These are phyloP conservation scores for Hemaris fuciformis DNA, from an alignment of 2,888 invertebrate genomes.

Conservation along the genomic window DNA sequence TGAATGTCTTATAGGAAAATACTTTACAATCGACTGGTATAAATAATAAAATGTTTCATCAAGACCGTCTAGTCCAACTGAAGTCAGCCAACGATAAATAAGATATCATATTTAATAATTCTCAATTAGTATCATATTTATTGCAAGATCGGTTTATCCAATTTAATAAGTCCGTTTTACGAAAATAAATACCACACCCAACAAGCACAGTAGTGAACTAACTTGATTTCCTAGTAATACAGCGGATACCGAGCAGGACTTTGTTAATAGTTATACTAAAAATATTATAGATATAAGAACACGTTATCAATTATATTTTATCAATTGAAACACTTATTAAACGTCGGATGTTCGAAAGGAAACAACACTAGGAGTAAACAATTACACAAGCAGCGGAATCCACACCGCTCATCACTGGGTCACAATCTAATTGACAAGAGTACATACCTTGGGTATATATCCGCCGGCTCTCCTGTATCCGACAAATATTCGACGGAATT, in stretches of 20 bases:
- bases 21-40: too few species aligned
- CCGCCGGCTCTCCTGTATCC: background rate
- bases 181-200: constrained; percentile 5
- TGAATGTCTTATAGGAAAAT: too few species aligned
- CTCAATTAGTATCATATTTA: background rate
- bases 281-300: background rate
- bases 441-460: background rate
- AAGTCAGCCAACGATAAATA: too few species aligned
- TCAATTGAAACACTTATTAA: too few species aligned
- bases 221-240: constrained; percentile 4
- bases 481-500: constrained; percentile 18
- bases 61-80: too few species aligned
- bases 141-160: background rate
- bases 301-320: background rate
- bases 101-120: background rate
- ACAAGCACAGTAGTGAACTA: background rate
- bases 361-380: background rate
- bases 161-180: background rate
- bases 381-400: background rate
- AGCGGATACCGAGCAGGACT: background rate
- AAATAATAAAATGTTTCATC: too few species aligned
- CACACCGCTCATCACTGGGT: background rate
- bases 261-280: background rate
- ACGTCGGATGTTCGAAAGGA: background rate
- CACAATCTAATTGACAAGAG: background rate